Conservation (phyloP, 1,140 invertebrate genomes). For the Tetramorium parvispinum region DNA sequence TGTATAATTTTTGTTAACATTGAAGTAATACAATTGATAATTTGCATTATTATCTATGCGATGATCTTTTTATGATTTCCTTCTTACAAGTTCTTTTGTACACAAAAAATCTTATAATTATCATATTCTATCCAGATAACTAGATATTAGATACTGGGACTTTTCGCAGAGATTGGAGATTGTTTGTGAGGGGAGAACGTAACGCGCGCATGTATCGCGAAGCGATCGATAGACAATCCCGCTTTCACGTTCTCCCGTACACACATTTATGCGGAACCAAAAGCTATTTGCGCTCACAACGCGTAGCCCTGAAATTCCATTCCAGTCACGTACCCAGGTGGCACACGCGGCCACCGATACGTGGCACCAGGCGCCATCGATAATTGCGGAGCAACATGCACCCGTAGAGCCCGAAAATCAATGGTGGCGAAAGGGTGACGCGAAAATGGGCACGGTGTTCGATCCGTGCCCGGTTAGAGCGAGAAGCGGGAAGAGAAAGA, state of each 20-base stretch:
- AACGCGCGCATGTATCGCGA: not conserved
- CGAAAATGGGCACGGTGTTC: conserved; percentile 78
- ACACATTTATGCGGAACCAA: not conserved
- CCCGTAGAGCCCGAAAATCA: conserved; percentile 70
- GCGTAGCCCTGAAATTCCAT: conserved; percentile 38
- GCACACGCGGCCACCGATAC: conserved; percentile 67
- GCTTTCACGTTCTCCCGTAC: not conserved
- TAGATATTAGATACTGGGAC: too few species aligned
- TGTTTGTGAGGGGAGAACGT: not conserved
- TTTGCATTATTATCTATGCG: not conserved
- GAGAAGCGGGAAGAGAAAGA: not conserved
- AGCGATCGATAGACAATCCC: conserved; percentile 10
- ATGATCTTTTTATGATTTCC: not conserved
- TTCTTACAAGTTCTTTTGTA: not conserved
- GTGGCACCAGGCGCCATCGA: conserved; percentile 47
- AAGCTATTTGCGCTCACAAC: conserved; percentile 32
- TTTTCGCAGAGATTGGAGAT: not conserved
- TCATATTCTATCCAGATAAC: not conserved
- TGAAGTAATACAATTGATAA: not conserved
- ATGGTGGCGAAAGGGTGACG: conserved; percentile 81
- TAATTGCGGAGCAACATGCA: conserved; percentile 69
- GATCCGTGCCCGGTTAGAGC: conserved; percentile 60
- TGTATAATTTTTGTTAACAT: not conserved
- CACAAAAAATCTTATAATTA: not conserved
- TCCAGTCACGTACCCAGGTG: conserved; percentile 63